Base-by-base conservation (phyloP, 1,140 invertebrate genomes). In the Triops cancriformis region DNA sequence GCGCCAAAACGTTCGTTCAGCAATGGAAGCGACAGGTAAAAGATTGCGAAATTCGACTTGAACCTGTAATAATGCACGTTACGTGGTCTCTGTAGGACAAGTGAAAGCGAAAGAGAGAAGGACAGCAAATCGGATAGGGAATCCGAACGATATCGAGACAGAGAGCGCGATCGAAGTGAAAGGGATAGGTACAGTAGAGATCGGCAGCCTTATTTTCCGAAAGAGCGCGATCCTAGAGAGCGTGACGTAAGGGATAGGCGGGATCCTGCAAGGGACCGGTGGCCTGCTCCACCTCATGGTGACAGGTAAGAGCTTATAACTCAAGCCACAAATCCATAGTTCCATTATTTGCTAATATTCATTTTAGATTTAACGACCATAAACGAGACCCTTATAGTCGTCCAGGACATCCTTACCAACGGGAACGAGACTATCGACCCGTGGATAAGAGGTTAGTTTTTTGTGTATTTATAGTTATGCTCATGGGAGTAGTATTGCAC, bases 11-110 rank as follows among this genome's bases (percentile, higher is more conserved):
- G 51, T 64, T 77, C 26, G 43, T 86, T 85, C 80, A 86, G 85
- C 79, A 81, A 79, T 73, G 87, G 41, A 43, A 81, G 86, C 28
- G 87, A 89, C 80, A 84, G 88, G 64, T 87, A 88, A 73, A 83
- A 87, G 76, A 9, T 86, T 82, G 72, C 83, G 83, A 73, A 76
- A 81, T 28, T 79, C 79, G 42, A 45, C 31, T 42, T 73, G 42
- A 11, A 11, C 73, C 4, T 85, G 82, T 76, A n/a, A 83, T 81
- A 73, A 83, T 81, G 83, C 81, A 43, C 81, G 79, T 80, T 82
- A 82, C n/a, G n/a, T 79, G 82, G 81, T 31, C 45, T 79, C 78
- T 74, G 14, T 77, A 43, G 51, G 72, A 81, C 27, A 26, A 37
- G 78, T 45, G 80, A 81, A 18, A 81, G 80, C 76, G 81, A 81